Evolutionary conservation across 1,140 invertebrate species (phyloP), one percentile per base, ranked within the genome.

Genomic region (Patella vulgata): DNA sequence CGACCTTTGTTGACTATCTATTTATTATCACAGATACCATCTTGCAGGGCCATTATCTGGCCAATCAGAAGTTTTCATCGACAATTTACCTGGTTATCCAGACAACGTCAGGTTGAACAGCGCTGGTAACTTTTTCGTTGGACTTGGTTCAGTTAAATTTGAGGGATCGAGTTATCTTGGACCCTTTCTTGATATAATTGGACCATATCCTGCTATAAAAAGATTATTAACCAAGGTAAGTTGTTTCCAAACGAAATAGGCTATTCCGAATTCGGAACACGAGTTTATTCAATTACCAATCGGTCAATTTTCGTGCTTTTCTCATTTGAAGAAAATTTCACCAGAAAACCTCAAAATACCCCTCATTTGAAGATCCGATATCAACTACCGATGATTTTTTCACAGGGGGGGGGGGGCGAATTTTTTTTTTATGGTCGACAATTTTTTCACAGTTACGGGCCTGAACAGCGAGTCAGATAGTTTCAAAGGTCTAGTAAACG

Each of bases 11-110:
- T 36, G 33, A 36, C 33, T 36, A 14, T 44, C 19, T 43, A 4
- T 23, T 51, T 40, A 11, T 3, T 1, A 8, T 52, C 68, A 21
- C 31, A 78, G 75, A 36, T 71, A 60, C 50, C 72, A 71, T 40
- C 39, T 78, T n/a, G 66, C 59, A 27, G 74, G 76, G 25, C 43
- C 54, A 19, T 70, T 64, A 28, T 53, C 62, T 25, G 92, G 92
- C n/a, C 86, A 87, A 60, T 77, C 79, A 2, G 92, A 94, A 74
- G 82, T 92, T 0, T 91, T 94, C 73, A 73, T 90, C n/a, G 89
- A 91, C 74, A 90, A 90, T 48, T 83, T 96, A 59, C 92, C 93
- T 48, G 93, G 93, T 72, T 56, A 87, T 8, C 91, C 92, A n/a
- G 93, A 96, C 80, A 94, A 94, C 79, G 79, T 94, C 31, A 87